Percentiles rank a stretch among this genome's conserved stretches.
Conservation (phyloP, 2,797 vertebrate species). For the Scolopax rusticola region DNA sequence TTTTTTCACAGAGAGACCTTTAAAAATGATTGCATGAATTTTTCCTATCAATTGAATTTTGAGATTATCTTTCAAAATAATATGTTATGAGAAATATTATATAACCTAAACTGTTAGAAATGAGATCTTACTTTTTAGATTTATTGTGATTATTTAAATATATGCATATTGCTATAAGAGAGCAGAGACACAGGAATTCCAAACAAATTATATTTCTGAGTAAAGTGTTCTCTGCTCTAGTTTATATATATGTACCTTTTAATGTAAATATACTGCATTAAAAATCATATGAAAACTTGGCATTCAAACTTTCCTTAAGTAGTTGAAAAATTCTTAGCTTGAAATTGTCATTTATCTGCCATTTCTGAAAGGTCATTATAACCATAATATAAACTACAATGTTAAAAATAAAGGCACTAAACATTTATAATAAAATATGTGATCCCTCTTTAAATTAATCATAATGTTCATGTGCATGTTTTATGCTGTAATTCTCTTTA, state of each 20-base stretch:
- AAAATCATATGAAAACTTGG: slow-evolving; percentile 64
- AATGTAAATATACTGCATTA: slow-evolving; percentile 61
- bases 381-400: slow-evolving; percentile 47
- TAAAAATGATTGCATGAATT: not conserved
- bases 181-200: slow-evolving; percentile 17
- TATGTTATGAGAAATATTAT: not conserved
- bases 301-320: slow-evolving; percentile 66
- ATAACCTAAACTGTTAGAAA: not conserved
- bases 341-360: slow-evolving; percentile 61
- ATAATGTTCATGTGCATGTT: not conserved
- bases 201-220: slow-evolving; percentile 65
- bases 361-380: slow-evolving; percentile 66
- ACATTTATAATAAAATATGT: slow-evolving; percentile 53
- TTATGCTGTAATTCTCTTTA: slow-evolving; percentile 1
- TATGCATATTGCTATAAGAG: not conserved
- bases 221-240: slow-evolving; percentile 38
- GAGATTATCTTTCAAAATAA: not conserved
- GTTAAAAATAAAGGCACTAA: slow-evolving; percentile 62
- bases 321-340: slow-evolving; percentile 56
- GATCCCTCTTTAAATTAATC: slow-evolving; percentile 46
- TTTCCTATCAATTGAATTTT: not conserved
- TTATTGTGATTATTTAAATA: slow-evolving; percentile 35
- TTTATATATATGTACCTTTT: slow-evolving; percentile 62
- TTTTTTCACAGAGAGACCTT: not conserved
- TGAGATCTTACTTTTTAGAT: not conserved